Evolutionary conservation across 2,113 vertebrate genomes (phyloP), one percentile per base, ranked within the genome.

Genomic region (human (Homo sapiens)): DNA sequence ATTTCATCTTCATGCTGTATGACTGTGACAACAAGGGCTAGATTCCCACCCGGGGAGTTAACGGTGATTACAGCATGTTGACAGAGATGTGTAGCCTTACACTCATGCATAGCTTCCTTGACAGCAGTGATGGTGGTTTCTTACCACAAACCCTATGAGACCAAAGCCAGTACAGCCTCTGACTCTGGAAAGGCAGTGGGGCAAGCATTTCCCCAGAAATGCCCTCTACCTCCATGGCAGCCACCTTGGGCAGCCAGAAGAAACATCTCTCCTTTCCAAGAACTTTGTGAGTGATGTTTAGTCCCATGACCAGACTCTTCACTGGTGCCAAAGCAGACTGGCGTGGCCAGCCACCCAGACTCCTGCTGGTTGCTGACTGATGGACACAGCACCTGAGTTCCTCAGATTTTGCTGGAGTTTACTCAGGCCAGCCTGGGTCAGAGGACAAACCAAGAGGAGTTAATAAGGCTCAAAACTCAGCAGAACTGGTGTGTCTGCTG

Each of bases 171-270:
- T 79, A 55, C 30, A 45, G 45, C 61, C n/a, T 45, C 68, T 43
- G 52, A 2, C 32, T 84, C 81, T 70, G 40, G 23, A 43, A 94
- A 78, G 90, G 80, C 70, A 73, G 68, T 52, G 17, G 79, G 68
- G 16, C 55, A 93, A 91, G 68, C 6, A 83, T 93, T 94, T 92
- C 80, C 78, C 79, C 59, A 92, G 75, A 88, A 78, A 79, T 95
- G 25, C 70, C 83, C 30, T 92, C 38, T n/a, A 0, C 59, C 4
- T 91, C 23, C n/a, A n/a, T 35, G 82, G 73, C 68, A 76, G 66
- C 50, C 20, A 20, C 68, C 45, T n/a, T 64, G 38, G 57, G 50
- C 8, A 8, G 90, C 96, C 76, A 64, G 72, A 90, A 90, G 87
- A 89, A 91, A 82, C 50, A 14, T 35, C 23, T 85, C 14, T 76